Evolutionary conservation across 2,888 invertebrate species (phyloP).

Genomic region (Arge pagana): DNA sequence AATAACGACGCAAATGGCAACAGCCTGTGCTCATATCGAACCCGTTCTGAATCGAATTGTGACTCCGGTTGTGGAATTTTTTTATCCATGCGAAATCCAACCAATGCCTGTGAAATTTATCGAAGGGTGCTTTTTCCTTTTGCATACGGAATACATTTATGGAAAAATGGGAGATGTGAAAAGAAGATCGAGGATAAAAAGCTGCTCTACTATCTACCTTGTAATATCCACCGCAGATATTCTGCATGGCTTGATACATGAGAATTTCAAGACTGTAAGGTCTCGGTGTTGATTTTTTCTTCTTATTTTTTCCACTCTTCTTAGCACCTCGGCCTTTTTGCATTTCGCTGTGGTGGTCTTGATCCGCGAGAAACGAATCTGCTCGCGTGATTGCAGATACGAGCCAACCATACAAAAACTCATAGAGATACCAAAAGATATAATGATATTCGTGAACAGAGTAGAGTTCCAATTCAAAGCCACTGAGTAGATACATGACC

Average conservation of each 20-base stretch:
- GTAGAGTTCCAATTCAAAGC: slow-evolving; percentile 94
- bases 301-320: slow-evolving; percentile 68
- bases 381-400: slow-evolving; percentile 89
- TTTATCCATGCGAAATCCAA: slow-evolving; percentile 86
- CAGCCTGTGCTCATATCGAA: slow-evolving; percentile 93
- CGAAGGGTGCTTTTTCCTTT: no score
- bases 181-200: no score
- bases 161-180: no score
- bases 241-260: slow-evolving; percentile 90
- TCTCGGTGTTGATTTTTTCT: slow-evolving; percentile 67
- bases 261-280: slow-evolving; percentile 83
- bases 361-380: slow-evolving; percentile 80
- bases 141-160: no score
- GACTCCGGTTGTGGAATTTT: slow-evolving; percentile 84
- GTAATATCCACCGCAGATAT: slow-evolving; percentile 93
- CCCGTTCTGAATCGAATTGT: slow-evolving; percentile 91
- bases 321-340: slow-evolving; percentile 57
- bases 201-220: slow-evolving; percentile 75
- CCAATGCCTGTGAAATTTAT: slow-evolving; percentile 71
- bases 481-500: slow-evolving; percentile 91
- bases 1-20: slow-evolving; percentile 84
- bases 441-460: slow-evolving; percentile 96
- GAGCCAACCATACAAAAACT: slow-evolving; percentile 92
- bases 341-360: slow-evolving; percentile 64
- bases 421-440: slow-evolving; percentile 95